Evolutionary conservation across 2,888 invertebrate species (phyloP).

Genomic region (Tineola bisselliella): DNA sequence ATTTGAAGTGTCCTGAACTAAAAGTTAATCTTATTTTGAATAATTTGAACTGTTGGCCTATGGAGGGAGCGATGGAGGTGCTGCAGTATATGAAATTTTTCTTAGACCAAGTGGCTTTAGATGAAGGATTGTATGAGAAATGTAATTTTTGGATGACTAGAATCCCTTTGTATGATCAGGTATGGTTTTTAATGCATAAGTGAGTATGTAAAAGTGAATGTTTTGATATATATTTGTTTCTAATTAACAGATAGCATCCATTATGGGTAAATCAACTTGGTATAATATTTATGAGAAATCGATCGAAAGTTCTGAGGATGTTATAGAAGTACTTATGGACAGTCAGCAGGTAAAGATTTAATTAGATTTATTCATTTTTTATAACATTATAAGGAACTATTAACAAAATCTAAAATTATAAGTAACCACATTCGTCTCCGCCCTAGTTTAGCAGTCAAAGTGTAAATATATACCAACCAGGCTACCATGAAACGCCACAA

Average conservation of each 20-base stretch:
- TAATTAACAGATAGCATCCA: conserved; percentile 56
- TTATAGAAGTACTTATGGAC: conserved; percentile 65
- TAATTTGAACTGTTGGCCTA: conserved; percentile 66
- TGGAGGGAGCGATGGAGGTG: conserved; percentile 61
- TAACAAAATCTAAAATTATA: no score
- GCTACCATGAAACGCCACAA: no score
- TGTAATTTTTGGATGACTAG: conserved; percentile 69
- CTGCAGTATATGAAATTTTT: conserved; percentile 59
- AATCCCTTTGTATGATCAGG: conserved; percentile 72
- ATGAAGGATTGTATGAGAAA: conserved; percentile 47
- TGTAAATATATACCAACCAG: no score
- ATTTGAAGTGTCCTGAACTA: conserved; percentile 57
- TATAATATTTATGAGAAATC: conserved; percentile 67
- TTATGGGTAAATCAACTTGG: conserved; percentile 70
- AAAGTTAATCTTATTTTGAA: conserved; percentile 62
- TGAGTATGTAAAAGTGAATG: conserved; percentile 10
- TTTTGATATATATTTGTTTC: not conserved
- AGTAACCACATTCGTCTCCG: no score
- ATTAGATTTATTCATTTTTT: not conserved
- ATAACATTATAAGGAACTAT: no score
- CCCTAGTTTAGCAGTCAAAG: no score
- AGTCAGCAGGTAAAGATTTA: conserved; percentile 51
- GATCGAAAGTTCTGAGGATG: conserved; percentile 57
- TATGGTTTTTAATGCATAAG: conserved; percentile 26
- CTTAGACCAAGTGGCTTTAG: conserved; percentile 42